These are phyloP conservation scores for Mactra quadrangularis DNA, from an alignment of 1,140 invertebrate genomes.

Conservation along the genomic window DNA sequence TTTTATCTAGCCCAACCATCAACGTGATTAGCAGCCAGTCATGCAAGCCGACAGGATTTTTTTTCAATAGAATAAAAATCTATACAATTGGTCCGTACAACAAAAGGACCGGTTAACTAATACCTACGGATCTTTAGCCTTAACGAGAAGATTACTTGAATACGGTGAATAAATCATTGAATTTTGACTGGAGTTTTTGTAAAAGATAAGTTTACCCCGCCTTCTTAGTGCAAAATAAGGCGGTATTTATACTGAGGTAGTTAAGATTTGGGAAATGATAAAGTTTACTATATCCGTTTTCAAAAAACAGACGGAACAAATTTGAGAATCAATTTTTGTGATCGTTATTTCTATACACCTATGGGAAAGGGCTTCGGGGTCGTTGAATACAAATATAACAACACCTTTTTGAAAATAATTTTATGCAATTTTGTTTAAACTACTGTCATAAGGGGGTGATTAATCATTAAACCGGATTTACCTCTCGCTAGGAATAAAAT, in stretches of 20 bases:
- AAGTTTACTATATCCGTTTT: too few relatives aligned
- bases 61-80: conserved; percentile 35
- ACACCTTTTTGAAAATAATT: conserved; percentile 19
- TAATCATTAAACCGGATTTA: too few relatives aligned
- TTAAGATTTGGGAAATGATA: too few relatives aligned
- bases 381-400: not conserved
- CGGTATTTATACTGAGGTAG: conserved; percentile 1
- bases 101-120: not conserved
- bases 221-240: conserved; percentile 46
- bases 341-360: too few relatives aligned
- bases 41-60: conserved; percentile 10
- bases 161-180: conserved; percentile 38
- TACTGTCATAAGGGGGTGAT: not conserved
- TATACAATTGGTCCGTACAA: conserved; percentile 14
- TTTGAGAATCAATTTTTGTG: too few relatives aligned
- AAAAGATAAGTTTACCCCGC: conserved; percentile 22
- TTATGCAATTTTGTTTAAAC: conserved; percentile 37
- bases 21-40: not conserved
- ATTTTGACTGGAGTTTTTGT: conserved; percentile 24
- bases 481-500: too few relatives aligned
- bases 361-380: conserved; percentile 14
- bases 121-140: conserved; percentile 5
- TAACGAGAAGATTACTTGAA: conserved; percentile 47
- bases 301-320: too few relatives aligned
- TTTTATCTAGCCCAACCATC: conserved; percentile 8